Evolutionary conservation across 2,797 vertebrate genomes (phyloP), one percentile per base, ranked within the genome.

Genomic region (Galaxias olidus): DNA sequence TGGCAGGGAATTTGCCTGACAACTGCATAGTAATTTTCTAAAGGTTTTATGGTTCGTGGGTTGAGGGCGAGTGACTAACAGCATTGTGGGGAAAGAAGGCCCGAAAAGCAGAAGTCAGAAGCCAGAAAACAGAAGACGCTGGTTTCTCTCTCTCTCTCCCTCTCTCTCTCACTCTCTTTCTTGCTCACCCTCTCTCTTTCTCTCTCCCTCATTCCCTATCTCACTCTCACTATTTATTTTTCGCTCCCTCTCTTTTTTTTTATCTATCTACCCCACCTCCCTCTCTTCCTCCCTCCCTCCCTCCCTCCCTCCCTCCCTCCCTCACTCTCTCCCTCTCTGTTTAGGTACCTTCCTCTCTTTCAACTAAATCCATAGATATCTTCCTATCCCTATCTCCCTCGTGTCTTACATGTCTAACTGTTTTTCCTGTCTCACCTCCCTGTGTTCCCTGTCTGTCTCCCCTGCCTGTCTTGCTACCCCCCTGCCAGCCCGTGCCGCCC

Each of bases 401-500:
- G 3, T 3, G 30, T 30, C 30, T 30, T 30, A 30, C 30, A 3
- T 19, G 51, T 51, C 15, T 51, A 18, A 13, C 30, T 30, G 10
- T 51, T 51, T 9, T 18, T n/a, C 12, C 8, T n/a, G 14, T 8
- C n/a, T 53, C 17, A 53, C 17, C 15, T 53, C 15, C 18, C 17
- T 10, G 15, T 18, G 12, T 11, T 20, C 52, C 18, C 52, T 30
- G 51, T 53, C 52, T 11, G 11, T 8, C 51, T 18, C 51, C 17
- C 47, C 17, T 20, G 41, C 19, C 30, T n/a, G n/a, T n/a, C n/a
- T n/a, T n/a, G n/a, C 15, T 51, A 64, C 43, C 53, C 42, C 58
- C 18, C 47, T 30, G 65, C 62, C 89, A 98, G 96, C 96, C 97
- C 0, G 92, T 98, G 80, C 93, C 94, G 8, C 96, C 97, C 59